Evolutionary conservation across 2,113 vertebrate species (phyloP).

Genomic region (Penelope pileata): DNA sequence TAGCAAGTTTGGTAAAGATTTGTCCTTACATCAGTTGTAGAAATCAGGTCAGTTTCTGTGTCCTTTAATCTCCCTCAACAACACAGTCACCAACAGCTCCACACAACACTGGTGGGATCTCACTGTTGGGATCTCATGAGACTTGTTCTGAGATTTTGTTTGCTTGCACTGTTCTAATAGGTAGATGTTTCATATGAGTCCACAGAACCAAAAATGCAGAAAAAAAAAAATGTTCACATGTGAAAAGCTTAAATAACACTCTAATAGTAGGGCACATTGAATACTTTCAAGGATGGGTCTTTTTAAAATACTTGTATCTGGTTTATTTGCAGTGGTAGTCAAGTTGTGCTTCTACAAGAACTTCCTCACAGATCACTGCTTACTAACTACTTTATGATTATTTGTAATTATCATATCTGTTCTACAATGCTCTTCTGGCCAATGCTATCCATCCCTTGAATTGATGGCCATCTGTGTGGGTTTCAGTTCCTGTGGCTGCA

Average conservation of each 20-base stretch:
- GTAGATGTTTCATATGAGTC: not conserved
- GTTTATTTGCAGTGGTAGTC: not conserved
- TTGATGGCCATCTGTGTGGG: not conserved
- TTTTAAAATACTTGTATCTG: not conserved
- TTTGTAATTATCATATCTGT: not conserved
- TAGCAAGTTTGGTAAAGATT: not conserved
- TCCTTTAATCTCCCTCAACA: not conserved
- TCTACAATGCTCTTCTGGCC: not conserved
- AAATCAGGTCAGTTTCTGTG: not conserved
- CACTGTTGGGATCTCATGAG: no score
- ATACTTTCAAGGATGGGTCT: not conserved
- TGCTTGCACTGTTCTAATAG: not conserved
- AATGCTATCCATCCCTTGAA: not conserved
- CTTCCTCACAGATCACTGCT: not conserved
- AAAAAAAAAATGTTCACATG: not conserved
- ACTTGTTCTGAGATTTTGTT: not conserved
- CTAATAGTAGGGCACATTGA: not conserved
- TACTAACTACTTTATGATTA: not conserved
- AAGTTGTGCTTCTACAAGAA: not conserved
- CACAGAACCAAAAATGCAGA: not conserved
- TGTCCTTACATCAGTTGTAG: not conserved
- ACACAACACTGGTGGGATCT: not conserved
- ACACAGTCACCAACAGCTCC: not conserved
- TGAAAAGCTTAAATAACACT: not conserved
- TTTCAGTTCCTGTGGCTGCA: not conserved